phyloP scores from a whole-genome alignment of 1,140 invertebrate species.

The Drosophila navojoa region DNA sequence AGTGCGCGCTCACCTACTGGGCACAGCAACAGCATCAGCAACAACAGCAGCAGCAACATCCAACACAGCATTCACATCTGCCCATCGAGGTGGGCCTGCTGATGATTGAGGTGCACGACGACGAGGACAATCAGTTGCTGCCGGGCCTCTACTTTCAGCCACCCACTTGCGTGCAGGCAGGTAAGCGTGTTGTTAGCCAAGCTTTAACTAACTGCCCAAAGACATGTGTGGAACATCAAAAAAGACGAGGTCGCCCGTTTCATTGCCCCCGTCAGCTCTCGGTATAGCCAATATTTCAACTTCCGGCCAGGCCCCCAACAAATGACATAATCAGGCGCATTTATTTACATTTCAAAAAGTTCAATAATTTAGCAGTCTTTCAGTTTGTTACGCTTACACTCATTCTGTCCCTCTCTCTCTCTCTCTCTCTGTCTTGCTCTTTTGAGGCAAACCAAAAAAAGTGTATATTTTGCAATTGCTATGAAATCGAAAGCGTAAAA shows the following conservation, averaged over 20 bases:
- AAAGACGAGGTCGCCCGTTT: background rate
- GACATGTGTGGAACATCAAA: constrained; percentile 21
- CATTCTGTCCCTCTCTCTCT: background rate
- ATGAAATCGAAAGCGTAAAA: constrained; percentile 16
- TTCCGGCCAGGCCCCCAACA: constrained; percentile 37
- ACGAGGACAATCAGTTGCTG: constrained; percentile 76
- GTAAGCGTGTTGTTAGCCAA: constrained; percentile 84
- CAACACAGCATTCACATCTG: constrained; percentile 7
- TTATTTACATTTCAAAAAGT: constrained; percentile 50
- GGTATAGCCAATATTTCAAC: constrained; percentile 11
- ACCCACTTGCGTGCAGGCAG: constrained; percentile 82
- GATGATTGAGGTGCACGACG: constrained; percentile 80
- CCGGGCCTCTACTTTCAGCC: constrained; percentile 77
- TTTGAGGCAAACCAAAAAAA: background rate
- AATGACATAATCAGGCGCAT: constrained; percentile 30
- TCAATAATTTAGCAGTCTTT: constrained; percentile 51
- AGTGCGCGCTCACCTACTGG: constrained; percentile 77
- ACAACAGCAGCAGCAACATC: constrained; percentile 9
- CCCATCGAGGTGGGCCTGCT: constrained; percentile 66
- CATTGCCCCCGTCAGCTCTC: background rate
- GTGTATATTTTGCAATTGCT: constrained; percentile 8
- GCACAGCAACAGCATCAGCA: constrained; percentile 53
- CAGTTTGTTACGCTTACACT: background rate
- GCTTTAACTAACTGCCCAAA: constrained; percentile 65
- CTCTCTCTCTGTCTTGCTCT: background rate